phyloP scores from a whole-genome alignment of 2,888 invertebrate species.

The Andrena bicolor region DNA sequence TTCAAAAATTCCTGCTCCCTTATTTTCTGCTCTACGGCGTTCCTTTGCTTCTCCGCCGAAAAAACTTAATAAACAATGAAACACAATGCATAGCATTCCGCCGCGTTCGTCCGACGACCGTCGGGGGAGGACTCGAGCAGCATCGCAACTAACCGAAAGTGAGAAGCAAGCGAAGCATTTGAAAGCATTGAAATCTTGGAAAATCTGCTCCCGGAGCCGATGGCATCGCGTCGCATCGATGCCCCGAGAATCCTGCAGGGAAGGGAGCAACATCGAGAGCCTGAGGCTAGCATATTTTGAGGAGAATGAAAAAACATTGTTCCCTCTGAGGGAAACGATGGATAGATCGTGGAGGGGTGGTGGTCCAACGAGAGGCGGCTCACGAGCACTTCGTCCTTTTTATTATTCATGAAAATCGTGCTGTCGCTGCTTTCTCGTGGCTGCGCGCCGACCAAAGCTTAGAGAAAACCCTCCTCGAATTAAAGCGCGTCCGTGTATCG shows the following conservation, averaged over 20 bases:
- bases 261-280: constrained; percentile 47
- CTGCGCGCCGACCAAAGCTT: constrained; percentile 54
- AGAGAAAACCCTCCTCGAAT: constrained; percentile 52
- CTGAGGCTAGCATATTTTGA: constrained; percentile 81
- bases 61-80: background rate
- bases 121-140: background rate
- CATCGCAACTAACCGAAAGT: background rate
- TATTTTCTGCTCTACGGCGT: background rate
- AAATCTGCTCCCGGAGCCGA: constrained; percentile 12
- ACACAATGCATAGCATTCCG: background rate
- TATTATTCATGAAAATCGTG: constrained; percentile 84
- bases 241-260: constrained; percentile 2
- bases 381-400: constrained; percentile 80
- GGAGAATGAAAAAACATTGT: constrained; percentile 82
- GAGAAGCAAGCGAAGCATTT: background rate
- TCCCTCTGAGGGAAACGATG: constrained; percentile 78
- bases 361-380: constrained; percentile 57
- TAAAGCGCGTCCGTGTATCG: constrained; percentile 56
- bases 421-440: constrained; percentile 68
- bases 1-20: background rate
- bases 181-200: background rate
- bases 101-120: background rate
- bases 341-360: constrained; percentile 56
- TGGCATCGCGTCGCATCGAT: constrained; percentile 24
- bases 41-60: background rate